Evolutionary conservation across 1,140 invertebrate species (phyloP), one percentile per base, ranked within the genome.

Genomic region (Vanessa tameamea): DNA sequence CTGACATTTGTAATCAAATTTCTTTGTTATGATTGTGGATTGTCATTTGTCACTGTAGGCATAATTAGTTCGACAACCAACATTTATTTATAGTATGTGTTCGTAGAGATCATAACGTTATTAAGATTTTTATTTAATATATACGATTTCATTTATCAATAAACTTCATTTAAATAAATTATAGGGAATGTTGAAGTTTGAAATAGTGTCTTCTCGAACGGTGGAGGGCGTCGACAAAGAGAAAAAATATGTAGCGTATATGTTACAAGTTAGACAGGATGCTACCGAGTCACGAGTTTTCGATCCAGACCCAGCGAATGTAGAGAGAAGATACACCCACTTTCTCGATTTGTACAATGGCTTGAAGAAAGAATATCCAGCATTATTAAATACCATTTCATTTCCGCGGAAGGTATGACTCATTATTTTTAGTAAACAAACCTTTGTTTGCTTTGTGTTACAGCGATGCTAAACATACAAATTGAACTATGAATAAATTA

Each of bases 311-410:
- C 95, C 95, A 20, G 95, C 94, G 0, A 93, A 94, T 47, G 94
- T 97, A 47, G 95, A 96, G 80, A 91, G 96, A 73, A 93, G 96
- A 78, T 97, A 97, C 81, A 96, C 96, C 9, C 95, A 97, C 80
- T 97, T 97, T 89, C 90, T 95, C 16, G 94, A 94, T 68, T 90
- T 97, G 5, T 96, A 95, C 86, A 93, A 94, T 77, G 87, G 92
- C 5, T 86, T 97, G 3, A 94, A 94, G 76, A 95, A 94, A 71
- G 93, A 94, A 59, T 94, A 94, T 89, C 95, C 96, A 7, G 59
- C 91, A 15, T 81, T 95, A 61, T 89, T 97, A 86, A 86, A 86
- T 65, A 89, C 86, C 53, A 85, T 96, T 8, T 89, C 93, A 67
- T 97, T 97, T 90, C 96, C 96, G 9, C 95, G 95, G 81, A 97